Evolutionary conservation across 2,888 invertebrate genomes (phyloP).

Genomic region (Dorcus parallelipipedus): DNA sequence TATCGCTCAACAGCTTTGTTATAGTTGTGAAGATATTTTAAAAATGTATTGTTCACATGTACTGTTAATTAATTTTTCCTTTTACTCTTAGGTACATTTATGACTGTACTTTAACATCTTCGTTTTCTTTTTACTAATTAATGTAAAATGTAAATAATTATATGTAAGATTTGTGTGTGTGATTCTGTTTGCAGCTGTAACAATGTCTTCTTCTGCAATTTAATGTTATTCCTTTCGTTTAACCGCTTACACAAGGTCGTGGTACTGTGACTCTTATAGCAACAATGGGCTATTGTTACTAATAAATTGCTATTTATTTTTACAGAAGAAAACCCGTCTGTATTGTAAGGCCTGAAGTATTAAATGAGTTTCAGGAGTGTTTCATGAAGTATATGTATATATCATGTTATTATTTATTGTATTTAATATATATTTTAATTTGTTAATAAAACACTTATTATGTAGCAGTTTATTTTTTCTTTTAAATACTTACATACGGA

Average conservation of each 20-base stretch:
- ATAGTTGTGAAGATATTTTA: too few relatives aligned
- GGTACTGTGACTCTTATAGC: slow-evolving; percentile 3
- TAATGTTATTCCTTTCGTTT: not conserved
- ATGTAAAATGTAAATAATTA: too few relatives aligned
- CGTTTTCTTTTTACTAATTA: too few relatives aligned
- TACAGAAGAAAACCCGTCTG: not conserved
- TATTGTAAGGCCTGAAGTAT: not conserved
- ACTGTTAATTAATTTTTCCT: not conserved
- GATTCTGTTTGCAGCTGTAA: not conserved
- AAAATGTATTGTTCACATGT: not conserved
- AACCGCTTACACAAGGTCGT: slow-evolving; percentile 13
- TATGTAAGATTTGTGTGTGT: too few relatives aligned
- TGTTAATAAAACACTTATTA: too few relatives aligned
- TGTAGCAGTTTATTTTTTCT: too few relatives aligned
- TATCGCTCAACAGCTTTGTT: not conserved
- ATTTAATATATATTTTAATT: not conserved
- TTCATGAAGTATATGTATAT: not conserved
- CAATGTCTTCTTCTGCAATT: not conserved
- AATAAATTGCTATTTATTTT: slow-evolving; percentile 6
- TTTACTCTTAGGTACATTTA: not conserved
- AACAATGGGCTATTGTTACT: not conserved
- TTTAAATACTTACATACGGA: too few relatives aligned
- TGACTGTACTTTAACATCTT: too few relatives aligned
- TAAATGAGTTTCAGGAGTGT: not conserved
- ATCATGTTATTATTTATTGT: not conserved